phyloP scores from a whole-genome alignment of 2,888 invertebrate species.

The Rhamphomyia laevipes region DNA sequence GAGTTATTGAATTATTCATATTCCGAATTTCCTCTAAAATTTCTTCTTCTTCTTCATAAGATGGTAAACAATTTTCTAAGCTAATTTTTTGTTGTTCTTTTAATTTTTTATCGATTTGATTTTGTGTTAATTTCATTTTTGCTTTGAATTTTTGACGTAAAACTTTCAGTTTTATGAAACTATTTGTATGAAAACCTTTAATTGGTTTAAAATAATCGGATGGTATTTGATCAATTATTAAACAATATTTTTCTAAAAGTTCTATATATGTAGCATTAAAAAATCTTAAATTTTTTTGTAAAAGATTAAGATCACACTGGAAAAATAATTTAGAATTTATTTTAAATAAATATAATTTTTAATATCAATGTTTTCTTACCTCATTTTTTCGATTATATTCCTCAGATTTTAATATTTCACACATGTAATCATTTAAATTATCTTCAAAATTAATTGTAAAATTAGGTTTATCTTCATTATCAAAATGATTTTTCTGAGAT shows the following conservation, averaged over 20 bases:
- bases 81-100: constrained; percentile 9
- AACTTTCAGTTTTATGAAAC: constrained; percentile 45
- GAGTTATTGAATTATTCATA: neutral
- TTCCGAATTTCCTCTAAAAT: neutral
- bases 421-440: constrained; percentile 6
- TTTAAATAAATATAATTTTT: no score
- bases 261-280: constrained; percentile 46
- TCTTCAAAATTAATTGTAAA: constrained; percentile 8
- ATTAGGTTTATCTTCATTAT: neutral
- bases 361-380: constrained; percentile 5
- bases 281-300: constrained; percentile 14
- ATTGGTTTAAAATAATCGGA: constrained; percentile 46
- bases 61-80: constrained; percentile 6
- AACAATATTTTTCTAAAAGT: constrained; percentile 50
- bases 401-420: constrained; percentile 5
- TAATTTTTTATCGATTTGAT: constrained; percentile 20
- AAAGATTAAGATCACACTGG: neutral
- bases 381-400: constrained; percentile 2
- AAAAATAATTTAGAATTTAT: neutral
- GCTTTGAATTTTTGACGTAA: constrained; percentile 48
- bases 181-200: constrained; percentile 46
- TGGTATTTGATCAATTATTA: constrained; percentile 52
- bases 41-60: constrained; percentile 24
- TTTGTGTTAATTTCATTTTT: constrained; percentile 38
- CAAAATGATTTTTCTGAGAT: neutral